Evolutionary conservation across 1,140 invertebrate genomes (phyloP).

Genomic region (Ceratoteleas bidentatus): DNA sequence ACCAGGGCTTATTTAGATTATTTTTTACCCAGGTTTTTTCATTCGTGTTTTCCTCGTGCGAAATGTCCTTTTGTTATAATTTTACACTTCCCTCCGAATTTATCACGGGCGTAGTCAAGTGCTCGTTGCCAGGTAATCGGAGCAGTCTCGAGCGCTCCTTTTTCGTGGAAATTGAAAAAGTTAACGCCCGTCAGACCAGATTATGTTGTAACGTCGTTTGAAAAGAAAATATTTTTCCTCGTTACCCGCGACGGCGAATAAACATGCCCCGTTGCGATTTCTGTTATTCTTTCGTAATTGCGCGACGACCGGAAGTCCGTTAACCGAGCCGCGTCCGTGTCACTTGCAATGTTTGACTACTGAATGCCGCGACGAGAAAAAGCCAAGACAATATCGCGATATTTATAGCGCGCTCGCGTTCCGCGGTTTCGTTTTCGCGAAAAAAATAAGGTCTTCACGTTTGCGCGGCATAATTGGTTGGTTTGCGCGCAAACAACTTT

Average conservation of each 20-base stretch:
- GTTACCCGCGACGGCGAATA: neutral
- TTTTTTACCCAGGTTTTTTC: too few relatives aligned
- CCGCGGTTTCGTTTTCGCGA: neutral
- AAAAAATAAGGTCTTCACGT: neutral
- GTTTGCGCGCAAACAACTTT: neutral
- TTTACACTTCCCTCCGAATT: too few relatives aligned
- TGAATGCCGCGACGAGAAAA: conserved; percentile 16
- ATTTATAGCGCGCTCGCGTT: conserved; percentile 5
- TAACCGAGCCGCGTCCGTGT: conserved; percentile 8
- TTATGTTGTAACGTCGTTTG: neutral
- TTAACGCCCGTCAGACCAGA: neutral
- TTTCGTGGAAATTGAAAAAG: neutral
- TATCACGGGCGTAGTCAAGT: too few relatives aligned
- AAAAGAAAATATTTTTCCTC: neutral
- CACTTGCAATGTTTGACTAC: conserved; percentile 19
- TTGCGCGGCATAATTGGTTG: neutral
- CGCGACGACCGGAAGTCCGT: neutral
- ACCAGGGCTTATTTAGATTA: too few relatives aligned
- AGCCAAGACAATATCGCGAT: conserved; percentile 22
- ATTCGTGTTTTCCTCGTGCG: neutral
- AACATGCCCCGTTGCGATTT: conserved; percentile 8
- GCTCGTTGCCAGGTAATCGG: conserved; percentile 2
- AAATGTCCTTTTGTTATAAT: neutral
- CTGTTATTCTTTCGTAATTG: conserved; percentile 10
- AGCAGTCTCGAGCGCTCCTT: neutral